phyloP scores from a whole-genome alignment of 2,113 vertebrate genomes.

The Erythrolamprus reginae region DNA sequence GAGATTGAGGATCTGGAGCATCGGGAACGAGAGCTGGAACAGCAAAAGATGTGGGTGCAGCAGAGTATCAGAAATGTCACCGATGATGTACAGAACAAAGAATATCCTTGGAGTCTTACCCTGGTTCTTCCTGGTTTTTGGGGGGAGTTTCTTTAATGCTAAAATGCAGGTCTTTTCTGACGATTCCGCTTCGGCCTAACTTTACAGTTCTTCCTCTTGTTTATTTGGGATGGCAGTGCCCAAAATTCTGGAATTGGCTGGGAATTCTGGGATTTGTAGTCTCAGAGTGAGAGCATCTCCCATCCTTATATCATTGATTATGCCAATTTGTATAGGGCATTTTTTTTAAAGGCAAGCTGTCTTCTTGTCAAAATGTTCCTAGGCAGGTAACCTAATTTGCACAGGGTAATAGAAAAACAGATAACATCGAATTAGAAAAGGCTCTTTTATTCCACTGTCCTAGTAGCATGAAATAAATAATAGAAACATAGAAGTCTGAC shows the following conservation, averaged over 20 bases:
- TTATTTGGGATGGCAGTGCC: neutral
- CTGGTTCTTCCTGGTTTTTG: neutral
- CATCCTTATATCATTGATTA: neutral
- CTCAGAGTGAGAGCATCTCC: neutral
- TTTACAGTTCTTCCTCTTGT: neutral
- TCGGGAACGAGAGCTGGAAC: conserved; percentile 91
- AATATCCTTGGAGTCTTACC: conserved; percentile 83
- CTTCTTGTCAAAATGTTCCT: neutral
- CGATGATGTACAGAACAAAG: conserved; percentile 92
- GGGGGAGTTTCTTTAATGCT: no score
- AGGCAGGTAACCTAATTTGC: neutral
- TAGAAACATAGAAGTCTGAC: no score
- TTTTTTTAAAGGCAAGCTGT: neutral
- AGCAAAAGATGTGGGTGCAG: conserved; percentile 97
- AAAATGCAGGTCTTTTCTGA: neutral
- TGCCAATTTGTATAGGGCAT: neutral
- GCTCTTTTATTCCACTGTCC: neutral
- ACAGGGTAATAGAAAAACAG: neutral
- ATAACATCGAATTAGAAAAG: neutral
- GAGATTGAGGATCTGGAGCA: conserved; percentile 92
- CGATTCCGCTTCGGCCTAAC: neutral
- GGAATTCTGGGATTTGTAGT: neutral
- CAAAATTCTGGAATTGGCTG: neutral
- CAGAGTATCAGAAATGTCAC: conserved; percentile 98
- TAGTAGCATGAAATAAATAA: neutral